Base-by-base conservation (phyloP, 2,113 vertebrate species). In the Epinephelus moara region DNA sequence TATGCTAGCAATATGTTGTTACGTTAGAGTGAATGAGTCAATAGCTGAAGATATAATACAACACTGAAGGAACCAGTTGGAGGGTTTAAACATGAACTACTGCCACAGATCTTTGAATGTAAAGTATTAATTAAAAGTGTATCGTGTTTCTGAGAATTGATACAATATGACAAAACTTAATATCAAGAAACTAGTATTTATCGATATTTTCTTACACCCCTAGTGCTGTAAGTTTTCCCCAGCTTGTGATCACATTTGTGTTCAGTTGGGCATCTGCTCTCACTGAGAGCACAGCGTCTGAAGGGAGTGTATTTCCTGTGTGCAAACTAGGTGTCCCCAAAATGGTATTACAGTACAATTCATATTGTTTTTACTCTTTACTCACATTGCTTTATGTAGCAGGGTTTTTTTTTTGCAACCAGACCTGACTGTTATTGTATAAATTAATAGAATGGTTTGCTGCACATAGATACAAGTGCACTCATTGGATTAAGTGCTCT, bases 221-320 rank as follows among this genome's bases (percentile, higher is more conserved):
- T 45, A 45, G 64, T 56, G 50, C 47, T 53, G n/a, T 2, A 19
- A 79, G 25, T 67, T 4, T 47, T 62, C 33, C 8, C 21, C 42
- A 75, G 70, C 63, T 23, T 62, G 1, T 52, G 33, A 78, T 75
- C 33, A 55, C 30, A 27, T 87, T 79, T 82, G 18, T 80, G 76
- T 74, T 84, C 10, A 49, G 80, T 71, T 42, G 47, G 59, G n/a
- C 64, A 15, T 67, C 55, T 45, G 11, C 42, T 45, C 42, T 45
- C 42, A 12, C 42, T 45, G 42, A 8, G 42, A 12, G 42, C 42
- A 45, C 42, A 45, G 42, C 11, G 9, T 45, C 42, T 45, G 42
- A 45, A 10, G 10, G 42, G 42, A 45, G 42, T 45, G 42, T 45
- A 45, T 3, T 45, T 45, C 42, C 42, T 45, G 57, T 61, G 33